A percentile compares a stretch with the other conserved stretches of the same genome.
Evolutionary conservation across 30 jellyfish, hydroid and myxozoan species (phyloP).

Genomic region (Hydractinia echinata): DNA sequence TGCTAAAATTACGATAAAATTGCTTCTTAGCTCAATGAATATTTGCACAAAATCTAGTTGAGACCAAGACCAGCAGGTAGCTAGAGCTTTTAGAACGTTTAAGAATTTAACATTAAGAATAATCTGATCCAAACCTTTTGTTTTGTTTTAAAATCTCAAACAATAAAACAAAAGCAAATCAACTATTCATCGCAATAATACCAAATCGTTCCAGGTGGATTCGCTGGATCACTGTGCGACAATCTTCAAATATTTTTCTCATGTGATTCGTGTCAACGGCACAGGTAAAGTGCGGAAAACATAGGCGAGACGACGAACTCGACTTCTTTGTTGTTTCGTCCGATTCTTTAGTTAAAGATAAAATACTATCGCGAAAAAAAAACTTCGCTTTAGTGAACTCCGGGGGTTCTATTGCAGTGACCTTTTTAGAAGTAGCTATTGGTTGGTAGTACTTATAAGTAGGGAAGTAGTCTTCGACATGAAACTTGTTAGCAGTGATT

Average conservation of each 20-base stretch:
- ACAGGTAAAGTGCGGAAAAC: slow-evolving; percentile 96
- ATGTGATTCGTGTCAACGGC: slow-evolving; percentile 96
- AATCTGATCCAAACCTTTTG: no score
- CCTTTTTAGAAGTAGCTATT: slow-evolving; percentile 18
- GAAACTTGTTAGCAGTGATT: slow-evolving; percentile 58
- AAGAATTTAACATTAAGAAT: no score
- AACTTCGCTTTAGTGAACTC: slow-evolving; percentile 82
- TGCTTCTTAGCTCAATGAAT: no score
- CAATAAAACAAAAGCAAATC: not conserved
- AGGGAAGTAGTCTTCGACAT: slow-evolving; percentile 80
- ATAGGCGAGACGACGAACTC: slow-evolving; percentile 37
- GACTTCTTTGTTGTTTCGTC: slow-evolving; percentile 34
- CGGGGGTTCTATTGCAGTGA: slow-evolving; percentile 36
- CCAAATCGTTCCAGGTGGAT: slow-evolving; percentile 86
- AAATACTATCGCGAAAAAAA: slow-evolving; percentile 73
- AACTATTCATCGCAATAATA: slow-evolving; percentile 44
- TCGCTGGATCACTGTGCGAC: slow-evolving; percentile 82
- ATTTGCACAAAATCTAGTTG: no score
- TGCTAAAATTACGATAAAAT: no score
- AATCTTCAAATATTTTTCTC: slow-evolving; percentile 79
- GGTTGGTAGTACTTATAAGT: slow-evolving; percentile 47
- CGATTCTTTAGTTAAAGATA: slow-evolving; percentile 33
- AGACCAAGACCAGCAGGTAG: no score
- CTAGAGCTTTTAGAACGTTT: no score
- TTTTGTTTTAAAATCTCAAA: no score